These are phyloP conservation scores for Drosophila melanosoma DNA, from an alignment of 2,888 invertebrate species.

Conservation along the genomic window DNA sequence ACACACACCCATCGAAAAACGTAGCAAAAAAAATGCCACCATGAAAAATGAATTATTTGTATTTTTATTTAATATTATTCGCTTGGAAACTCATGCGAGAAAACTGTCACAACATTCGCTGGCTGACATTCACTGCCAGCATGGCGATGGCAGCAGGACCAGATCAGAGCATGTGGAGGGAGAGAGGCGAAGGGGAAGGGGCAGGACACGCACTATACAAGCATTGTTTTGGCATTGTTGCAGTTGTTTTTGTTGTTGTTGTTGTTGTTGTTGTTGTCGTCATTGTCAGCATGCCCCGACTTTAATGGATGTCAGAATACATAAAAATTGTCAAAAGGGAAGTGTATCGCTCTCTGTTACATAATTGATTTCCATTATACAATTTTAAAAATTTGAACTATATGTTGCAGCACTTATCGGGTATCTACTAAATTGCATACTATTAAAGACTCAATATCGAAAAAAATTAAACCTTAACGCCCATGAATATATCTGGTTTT, in stretches of 20 bases:
- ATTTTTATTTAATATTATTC: slow-evolving; percentile 73
- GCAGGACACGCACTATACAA: slow-evolving; percentile 58
- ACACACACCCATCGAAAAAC: background rate
- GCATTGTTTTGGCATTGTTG: slow-evolving; percentile 68
- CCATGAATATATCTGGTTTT: background rate
- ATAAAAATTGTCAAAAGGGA: slow-evolving; percentile 79
- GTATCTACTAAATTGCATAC: slow-evolving; percentile 3
- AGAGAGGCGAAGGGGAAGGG: slow-evolving; percentile 47
- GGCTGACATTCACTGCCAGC: slow-evolving; percentile 51
- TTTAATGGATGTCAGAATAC: slow-evolving; percentile 77
- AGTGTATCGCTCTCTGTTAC: slow-evolving; percentile 49
- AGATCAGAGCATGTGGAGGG: slow-evolving; percentile 13
- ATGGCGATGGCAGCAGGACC: slow-evolving; percentile 31
- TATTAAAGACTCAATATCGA: background rate
- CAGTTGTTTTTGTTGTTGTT: slow-evolving; percentile 40
- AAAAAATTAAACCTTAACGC: background rate
- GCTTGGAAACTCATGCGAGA: slow-evolving; percentile 62
- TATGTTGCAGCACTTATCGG: background rate
- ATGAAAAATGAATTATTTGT: slow-evolving; percentile 79
- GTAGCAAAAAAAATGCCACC: slow-evolving; percentile 39
- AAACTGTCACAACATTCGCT: slow-evolving; percentile 76
- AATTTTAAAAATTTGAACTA: slow-evolving; percentile 37
- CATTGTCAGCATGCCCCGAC: slow-evolving; percentile 72
- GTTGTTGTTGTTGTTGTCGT: slow-evolving; percentile 57
- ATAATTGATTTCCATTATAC: slow-evolving; percentile 74